Conservation (phyloP, 2,797 vertebrate genomes). For the Pachyuromys duprasi region DNA sequence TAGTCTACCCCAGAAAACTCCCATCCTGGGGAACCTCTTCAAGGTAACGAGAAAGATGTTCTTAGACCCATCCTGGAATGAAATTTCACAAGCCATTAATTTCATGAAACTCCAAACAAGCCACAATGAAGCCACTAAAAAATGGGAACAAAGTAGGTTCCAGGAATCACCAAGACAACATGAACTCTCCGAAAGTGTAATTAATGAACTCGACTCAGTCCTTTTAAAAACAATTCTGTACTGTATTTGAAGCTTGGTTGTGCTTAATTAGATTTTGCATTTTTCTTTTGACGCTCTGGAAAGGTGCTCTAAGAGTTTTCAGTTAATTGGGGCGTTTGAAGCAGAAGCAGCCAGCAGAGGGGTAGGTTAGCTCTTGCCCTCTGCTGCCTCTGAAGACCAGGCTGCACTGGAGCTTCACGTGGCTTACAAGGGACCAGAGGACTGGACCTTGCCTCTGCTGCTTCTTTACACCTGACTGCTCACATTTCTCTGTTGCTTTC, state of each 20-base stretch:
- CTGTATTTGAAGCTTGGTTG: neutral
- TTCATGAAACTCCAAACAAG: constrained; percentile 74
- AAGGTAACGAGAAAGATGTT: constrained; percentile 61
- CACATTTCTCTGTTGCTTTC: neutral
- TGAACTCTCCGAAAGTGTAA: constrained; percentile 1
- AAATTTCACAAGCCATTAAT: constrained; percentile 67
- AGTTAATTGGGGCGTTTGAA: neutral
- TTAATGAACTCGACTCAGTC: neutral
- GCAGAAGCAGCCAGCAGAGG: neutral
- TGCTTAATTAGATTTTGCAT: constrained; percentile 11
- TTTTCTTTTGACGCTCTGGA: neutral
- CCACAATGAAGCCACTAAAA: constrained; percentile 24
- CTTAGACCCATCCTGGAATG: constrained; percentile 47
- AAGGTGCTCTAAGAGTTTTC: neutral
- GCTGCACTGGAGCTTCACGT: neutral
- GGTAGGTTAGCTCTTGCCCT: neutral
- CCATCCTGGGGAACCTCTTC: neutral
- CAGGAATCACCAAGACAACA: constrained; percentile 19
- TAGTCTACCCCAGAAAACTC: neutral
- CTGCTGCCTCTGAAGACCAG: neutral
- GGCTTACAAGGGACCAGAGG: neutral
- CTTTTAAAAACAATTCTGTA: neutral
- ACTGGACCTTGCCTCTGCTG: neutral
- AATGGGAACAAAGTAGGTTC: neutral
- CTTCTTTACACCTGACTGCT: neutral